Evolutionary conservation across 2,888 invertebrate species (phyloP).

Genomic region (Phaonia tiefii): DNA sequence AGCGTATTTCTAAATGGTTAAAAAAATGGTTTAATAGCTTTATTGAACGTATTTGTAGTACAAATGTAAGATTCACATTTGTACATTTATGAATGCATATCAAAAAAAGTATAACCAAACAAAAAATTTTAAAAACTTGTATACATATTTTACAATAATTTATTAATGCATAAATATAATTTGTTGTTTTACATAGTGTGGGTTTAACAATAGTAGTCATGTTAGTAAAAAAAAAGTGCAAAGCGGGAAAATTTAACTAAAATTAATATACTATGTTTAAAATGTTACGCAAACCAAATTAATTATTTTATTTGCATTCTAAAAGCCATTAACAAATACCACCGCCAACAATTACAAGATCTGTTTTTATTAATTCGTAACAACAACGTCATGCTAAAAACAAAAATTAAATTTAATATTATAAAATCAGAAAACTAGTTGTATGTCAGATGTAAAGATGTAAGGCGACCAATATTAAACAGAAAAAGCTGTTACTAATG

Average conservation of each 20-base stretch:
- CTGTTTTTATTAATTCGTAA: slow-evolving; percentile 11
- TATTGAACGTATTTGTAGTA: slow-evolving; percentile 8
- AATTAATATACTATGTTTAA: not conserved
- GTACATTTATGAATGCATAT: no score
- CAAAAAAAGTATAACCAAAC: not conserved
- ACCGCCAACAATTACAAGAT: not conserved
- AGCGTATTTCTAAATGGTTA: slow-evolving; percentile 13
- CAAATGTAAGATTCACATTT: not conserved
- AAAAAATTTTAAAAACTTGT: not conserved
- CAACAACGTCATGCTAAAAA: slow-evolving; percentile 33
- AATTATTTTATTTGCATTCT: not conserved
- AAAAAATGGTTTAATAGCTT: slow-evolving; percentile 46
- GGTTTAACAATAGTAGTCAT: slow-evolving; percentile 9
- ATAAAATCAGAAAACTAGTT: slow-evolving; percentile 14
- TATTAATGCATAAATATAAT: slow-evolving; percentile 2
- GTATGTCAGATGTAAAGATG: slow-evolving; percentile 49
- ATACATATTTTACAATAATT: slow-evolving; percentile 22
- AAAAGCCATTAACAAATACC: slow-evolving; percentile 25
- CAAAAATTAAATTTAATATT: slow-evolving; percentile 25
- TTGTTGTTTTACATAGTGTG: not conserved
- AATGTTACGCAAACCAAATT: slow-evolving; percentile 4
- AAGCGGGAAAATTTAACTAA: not conserved
- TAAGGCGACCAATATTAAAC: not conserved
- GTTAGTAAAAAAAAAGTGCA: slow-evolving; percentile 23
- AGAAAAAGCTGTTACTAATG: not conserved